Evolutionary conservation across 1,140 invertebrate genomes (phyloP), one percentile per base, ranked within the genome.

Genomic region (Leucophenga varia): DNA sequence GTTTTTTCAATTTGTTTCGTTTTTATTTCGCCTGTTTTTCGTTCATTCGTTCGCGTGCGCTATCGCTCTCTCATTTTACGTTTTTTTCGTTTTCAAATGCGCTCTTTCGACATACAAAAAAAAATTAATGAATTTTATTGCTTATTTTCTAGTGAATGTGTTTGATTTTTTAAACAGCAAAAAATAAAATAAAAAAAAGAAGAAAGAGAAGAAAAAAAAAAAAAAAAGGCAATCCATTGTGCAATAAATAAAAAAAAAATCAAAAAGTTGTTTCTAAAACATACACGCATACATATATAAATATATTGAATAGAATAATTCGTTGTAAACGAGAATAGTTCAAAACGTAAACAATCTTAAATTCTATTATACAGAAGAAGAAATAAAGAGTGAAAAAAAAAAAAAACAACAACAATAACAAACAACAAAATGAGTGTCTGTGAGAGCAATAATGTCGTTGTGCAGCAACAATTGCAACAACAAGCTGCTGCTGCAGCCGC

Each of bases 381-480:
- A 37, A 16, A 18, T 3, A 17, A 37, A 37, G 13, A 35, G 16
- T 25, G 5, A 25, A 25, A 6, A 25, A 25, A 25, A 25, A 25
- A 41, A 21, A 41, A 10, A 43, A 45, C 17, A 52, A 47, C 38
- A 55, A 47, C 34, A 52, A 44, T 31, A 35, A 41, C 16, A 4
- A n/a, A 4, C 18, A 28, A 43, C 79, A 80, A 80, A 79, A 86
- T 86, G 84, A 73, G 70, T 72, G 56, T 72, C 43, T 84, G 84
- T 82, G 84, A 86, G 80, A 84, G 80, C 78, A 84, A 77, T 76
- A 84, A 77, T 76, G 79, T 77, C 59, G 54, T 59, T 58, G 63
- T 71, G 52, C 59, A 63, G 59, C 67, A 67, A 48, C 63, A 65
- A 52, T 51, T 65, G 59, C 61, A 65, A 50, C 61, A 67, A 47